Evolutionary conservation across 2,888 invertebrate species (phyloP), one percentile per base, ranked within the genome.

Genomic region (Tinea semifulvella): DNA sequence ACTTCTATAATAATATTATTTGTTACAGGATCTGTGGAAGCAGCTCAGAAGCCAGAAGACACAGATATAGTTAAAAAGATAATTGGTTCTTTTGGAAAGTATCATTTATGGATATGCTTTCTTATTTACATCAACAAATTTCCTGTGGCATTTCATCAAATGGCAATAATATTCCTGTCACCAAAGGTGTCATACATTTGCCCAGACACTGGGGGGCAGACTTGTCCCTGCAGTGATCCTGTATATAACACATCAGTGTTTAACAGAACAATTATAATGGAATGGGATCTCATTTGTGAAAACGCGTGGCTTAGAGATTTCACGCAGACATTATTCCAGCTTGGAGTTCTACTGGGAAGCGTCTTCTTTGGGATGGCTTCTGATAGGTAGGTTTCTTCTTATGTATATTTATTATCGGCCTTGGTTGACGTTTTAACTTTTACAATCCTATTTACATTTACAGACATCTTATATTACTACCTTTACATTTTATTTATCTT

Each of bases 201-300:
- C 52, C 50, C 53, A 8, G 56, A 54, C 13, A 54, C 56, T 17
- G 56, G 55, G 1, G 54, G 54, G 5, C 62, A 68, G 17, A 58
- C 64, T 5, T 88, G 88, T 53, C 81, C 84, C 1, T 90, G 90
- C 55, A 54, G 68, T 0, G 60, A 76, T 31, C 82, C 86, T 47
- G 63, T 76, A 5, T 91, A 86, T 55, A 85, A 91, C 57, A 85
- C 79, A 43, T 84, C 83, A 38, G 60, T 86, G 47, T 92, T 92
- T 60, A 69, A 84, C 1, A 85, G 85, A 52, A 90, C 90, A 0
- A 90, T 92, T 13, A 81, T 85, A 47, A 87, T 86, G 45, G 85
- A 92, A 83, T 93, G 90, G 89, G 79, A 88, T 61, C 75, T 93
- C 49, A 88, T 91, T 17, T 92, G 91, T 61, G 82, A 84, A 2